Base-by-base conservation (phyloP, 2,797 vertebrate species). In the Peromyscus attwateri region DNA sequence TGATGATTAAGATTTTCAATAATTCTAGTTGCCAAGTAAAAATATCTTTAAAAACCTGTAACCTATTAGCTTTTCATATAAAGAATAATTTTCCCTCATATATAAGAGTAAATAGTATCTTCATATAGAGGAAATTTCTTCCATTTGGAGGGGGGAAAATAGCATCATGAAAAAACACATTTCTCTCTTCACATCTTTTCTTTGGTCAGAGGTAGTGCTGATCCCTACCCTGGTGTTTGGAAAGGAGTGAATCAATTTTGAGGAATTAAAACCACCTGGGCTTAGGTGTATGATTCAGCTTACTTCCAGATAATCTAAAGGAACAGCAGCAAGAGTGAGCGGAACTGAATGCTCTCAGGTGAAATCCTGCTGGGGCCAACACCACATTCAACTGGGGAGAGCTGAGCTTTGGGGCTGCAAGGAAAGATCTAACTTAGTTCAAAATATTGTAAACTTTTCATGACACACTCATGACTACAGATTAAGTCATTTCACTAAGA, bases 291-390 rank as follows among this genome's bases (percentile, higher is more conserved):
- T 43, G 75, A 87, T 37, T 93, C 80, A 90, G 49, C 49, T 34
- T 31, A 87, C 40, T 92, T 81, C 60, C 49, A 34, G 13, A 96
- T 76, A 92, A 97, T 60, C 46, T 89, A 70, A 94, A 79, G 92
- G 52, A 93, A 87, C 34, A 94, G 76, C 40, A 79, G 31, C 25
- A 87, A 62, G 31, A 52, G 7, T 73, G n/a, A 55, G 25, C 17
- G 27, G 85, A 90, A 95, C 55, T 68, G 60, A 43, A 88, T 85
- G 57, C 75, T 95, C 83, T 95, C 85, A 64, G 29, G 27, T 95
- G 13, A 75, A 95, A 87, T 85, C 34, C 25, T 82, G 11, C 71
- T 90, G 52, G 55, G 43, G 46, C 6, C 79, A 96, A 55, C 3
- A 13, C 88, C 87, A 70, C 34, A 85, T 31, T 76, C 83, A 94